Base-by-base conservation (phyloP, 1,140 invertebrate species). In the Aporrectodea caliginosa region DNA sequence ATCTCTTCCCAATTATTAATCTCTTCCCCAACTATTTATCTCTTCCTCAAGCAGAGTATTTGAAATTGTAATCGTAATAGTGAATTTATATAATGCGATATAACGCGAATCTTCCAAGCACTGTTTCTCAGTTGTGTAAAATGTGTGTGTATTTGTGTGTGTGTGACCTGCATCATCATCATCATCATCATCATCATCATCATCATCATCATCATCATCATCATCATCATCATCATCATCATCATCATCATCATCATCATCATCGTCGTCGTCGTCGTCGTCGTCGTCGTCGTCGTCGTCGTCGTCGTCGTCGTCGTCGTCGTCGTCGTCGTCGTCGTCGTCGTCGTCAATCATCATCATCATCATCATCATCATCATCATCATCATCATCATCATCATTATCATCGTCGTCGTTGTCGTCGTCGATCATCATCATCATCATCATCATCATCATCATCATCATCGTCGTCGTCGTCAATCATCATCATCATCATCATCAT, bases 401-500 rank as follows among this genome's bases (percentile, higher is more conserved):
- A 71, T 71, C 14, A 71, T 71, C 14, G 32, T 71, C 14, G 32
- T 71, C 14, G 32, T 71, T 12, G 32, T 71, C 14, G 32, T 71
- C 14, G 1, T 71, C 69, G 32, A 30, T n/a, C 1, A 71, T 71
- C 14, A 71, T 71, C 14, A 71, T 71, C 14, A 71, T 71, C 14
- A 14, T 12, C 14, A 71, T 71, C 14, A 71, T 71, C 14, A 71
- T 71, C 14, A 71, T 70, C 69, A 71, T 71, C 69, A 71, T 71
- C 69, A 71, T 71, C 69, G 32, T 71, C 69, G 32, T 71, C 69
- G 32, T n/a, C n/a, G n/a, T n/a, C n/a, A n/a, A n/a, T n/a, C n/a
- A n/a, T n/a, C n/a, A n/a, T n/a, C n/a, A n/a, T 71, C 69, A 71
- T 71, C 69, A 71, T 71, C 69, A 71, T 71, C 69, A 71, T 71